phyloP scores from a whole-genome alignment of 2,888 invertebrate species.

The Melikaiella ostensackeni region DNA sequence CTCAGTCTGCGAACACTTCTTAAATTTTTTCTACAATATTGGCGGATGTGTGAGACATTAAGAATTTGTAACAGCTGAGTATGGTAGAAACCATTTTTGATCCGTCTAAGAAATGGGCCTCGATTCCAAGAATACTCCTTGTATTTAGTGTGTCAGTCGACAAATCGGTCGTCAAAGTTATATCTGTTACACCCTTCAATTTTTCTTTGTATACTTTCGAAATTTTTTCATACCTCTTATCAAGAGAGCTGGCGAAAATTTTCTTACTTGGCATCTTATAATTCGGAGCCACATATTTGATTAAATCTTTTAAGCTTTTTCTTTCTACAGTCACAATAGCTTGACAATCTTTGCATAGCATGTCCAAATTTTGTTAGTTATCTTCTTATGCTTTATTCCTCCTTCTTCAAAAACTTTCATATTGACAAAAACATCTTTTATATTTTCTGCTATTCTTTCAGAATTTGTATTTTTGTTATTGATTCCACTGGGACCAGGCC shows the following conservation, averaged over 20 bases:
- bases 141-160: slow-evolving; percentile 53
- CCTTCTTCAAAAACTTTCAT: not conserved
- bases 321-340: slow-evolving; percentile 46
- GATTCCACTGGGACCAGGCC: not conserved
- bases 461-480: not conserved
- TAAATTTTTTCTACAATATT: not conserved
- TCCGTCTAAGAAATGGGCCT: slow-evolving; percentile 28
- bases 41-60: not conserved
- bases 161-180: slow-evolving; percentile 50
- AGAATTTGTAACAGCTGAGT: slow-evolving; percentile 41
- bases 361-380: slow-evolving; percentile 45
- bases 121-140: slow-evolving; percentile 42
- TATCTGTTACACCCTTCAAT: slow-evolving; percentile 28
- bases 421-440: not conserved
- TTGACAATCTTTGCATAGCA: slow-evolving; percentile 48
- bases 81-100: slow-evolving; percentile 25
- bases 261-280: slow-evolving; percentile 46
- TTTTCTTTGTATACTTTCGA: slow-evolving; percentile 42
- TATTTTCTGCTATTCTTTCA: not conserved
- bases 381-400: slow-evolving; percentile 22
- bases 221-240: slow-evolving; percentile 38
- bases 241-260: slow-evolving; percentile 40
- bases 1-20: not conserved
- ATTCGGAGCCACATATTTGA: slow-evolving; percentile 40
- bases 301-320: slow-evolving; percentile 46